Percentiles rank a stretch among this genome's conserved stretches.
Conservation (phyloP, 2,113 vertebrate species). For the Tonatia bakeri region DNA sequence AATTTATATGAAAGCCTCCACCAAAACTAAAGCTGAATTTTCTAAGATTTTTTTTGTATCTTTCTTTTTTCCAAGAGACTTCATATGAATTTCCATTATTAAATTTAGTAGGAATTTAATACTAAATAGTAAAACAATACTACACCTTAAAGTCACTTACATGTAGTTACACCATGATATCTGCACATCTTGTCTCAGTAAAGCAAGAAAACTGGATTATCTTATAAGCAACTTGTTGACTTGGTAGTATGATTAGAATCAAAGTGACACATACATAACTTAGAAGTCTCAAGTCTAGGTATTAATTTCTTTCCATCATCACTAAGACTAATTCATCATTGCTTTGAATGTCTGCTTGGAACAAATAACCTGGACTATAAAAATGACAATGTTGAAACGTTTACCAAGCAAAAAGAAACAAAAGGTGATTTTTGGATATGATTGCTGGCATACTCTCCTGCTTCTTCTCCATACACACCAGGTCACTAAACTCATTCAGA, state of each 20-base stretch:
- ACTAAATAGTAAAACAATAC: neutral
- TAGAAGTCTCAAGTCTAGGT: neutral
- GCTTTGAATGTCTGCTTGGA: neutral
- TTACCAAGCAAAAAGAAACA: neutral
- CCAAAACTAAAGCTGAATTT: slow-evolving; percentile 17
- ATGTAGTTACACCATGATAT: neutral
- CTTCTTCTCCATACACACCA: neutral
- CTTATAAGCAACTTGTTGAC: neutral
- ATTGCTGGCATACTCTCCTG: neutral
- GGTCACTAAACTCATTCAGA: neutral
- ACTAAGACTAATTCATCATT: neutral
- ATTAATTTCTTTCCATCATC: neutral
- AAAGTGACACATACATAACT: neutral
- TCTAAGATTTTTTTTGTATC: slow-evolving; percentile 23
- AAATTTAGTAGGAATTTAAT: slow-evolving; percentile 22
- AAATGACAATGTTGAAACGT: slow-evolving; percentile 15
- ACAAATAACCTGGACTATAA: neutral
- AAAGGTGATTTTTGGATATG: neutral
- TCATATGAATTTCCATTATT: neutral
- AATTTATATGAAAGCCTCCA: neutral
- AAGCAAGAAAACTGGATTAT: neutral
- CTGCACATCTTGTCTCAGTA: neutral
- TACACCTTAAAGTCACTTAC: neutral
- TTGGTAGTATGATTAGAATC: neutral
- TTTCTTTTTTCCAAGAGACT: neutral